A percentile compares a stretch with the other conserved stretches of the same genome.
Evolutionary conservation across 1,140 invertebrate species (phyloP).

Genomic region (Cydia splendana): DNA sequence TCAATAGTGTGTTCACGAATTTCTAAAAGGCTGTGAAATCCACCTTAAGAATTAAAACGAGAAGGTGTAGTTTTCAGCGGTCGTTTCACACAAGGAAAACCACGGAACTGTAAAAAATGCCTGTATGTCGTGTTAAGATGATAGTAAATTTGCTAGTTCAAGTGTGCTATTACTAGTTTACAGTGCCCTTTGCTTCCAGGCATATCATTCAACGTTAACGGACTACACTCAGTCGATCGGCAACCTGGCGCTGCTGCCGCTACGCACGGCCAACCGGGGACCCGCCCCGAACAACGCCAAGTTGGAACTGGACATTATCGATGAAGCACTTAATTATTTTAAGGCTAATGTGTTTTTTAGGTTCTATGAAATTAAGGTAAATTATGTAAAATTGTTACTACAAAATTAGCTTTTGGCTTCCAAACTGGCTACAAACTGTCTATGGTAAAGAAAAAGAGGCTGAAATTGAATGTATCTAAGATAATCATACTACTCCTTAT

Average conservation of each 20-base stretch:
- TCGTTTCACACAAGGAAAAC: neutral
- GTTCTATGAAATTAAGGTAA: constrained; percentile 98
- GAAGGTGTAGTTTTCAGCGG: neutral
- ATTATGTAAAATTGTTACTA: constrained; percentile 1
- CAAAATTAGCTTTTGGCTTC: neutral
- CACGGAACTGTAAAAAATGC: neutral
- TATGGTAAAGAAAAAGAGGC: neutral
- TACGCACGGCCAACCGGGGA: constrained; percentile 92
- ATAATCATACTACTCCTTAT: too few species aligned
- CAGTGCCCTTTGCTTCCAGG: constrained; percentile 79
- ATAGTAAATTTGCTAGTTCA: neutral
- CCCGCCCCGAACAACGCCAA: constrained; percentile 88
- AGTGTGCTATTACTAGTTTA: neutral
- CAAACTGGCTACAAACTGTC: too few species aligned
- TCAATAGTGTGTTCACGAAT: neutral
- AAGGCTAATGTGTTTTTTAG: constrained; percentile 99
- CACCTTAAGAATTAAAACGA: neutral
- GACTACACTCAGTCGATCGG: constrained; percentile 89
- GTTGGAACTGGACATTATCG: constrained; percentile 94
- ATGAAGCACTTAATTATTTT: constrained; percentile 98
- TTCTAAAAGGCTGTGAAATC: neutral
- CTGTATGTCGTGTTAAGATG: neutral
- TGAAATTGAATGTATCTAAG: too few species aligned
- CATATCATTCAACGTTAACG: constrained; percentile 95
- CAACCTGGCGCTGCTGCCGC: constrained; percentile 95